Evolutionary conservation across 2,113 vertebrate genomes (phyloP).

Genomic region (Caretta caretta): DNA sequence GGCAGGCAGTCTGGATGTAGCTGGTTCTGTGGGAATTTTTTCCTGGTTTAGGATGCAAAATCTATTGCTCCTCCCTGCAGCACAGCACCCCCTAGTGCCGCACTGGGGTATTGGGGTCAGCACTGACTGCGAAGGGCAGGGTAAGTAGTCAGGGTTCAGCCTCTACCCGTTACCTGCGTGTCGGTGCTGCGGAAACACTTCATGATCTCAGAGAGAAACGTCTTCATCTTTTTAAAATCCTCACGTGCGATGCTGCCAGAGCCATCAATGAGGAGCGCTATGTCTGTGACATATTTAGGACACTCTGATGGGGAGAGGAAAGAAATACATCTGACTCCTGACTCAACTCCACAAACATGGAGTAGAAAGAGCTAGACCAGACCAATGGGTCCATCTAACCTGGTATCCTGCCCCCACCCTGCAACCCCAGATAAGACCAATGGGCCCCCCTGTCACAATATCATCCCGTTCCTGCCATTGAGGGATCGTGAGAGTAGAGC

Average conservation of each 20-base stretch:
- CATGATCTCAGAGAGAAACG: neutral
- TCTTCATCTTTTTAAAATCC: neutral
- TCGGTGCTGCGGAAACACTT: neutral
- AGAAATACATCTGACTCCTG: neutral
- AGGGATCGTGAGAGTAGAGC: too few relatives aligned
- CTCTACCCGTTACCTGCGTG: neutral
- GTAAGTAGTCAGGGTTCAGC: neutral
- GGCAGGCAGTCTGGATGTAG: neutral
- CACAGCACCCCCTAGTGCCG: too few relatives aligned
- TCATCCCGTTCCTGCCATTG: too few relatives aligned
- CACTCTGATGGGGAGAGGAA: neutral
- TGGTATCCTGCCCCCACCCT: too few relatives aligned
- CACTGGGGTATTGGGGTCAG: neutral
- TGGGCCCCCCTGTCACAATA: too few relatives aligned
- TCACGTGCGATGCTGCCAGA: neutral
- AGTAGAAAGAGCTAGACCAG: neutral
- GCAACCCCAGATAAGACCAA: too few relatives aligned
- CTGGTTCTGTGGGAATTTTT: neutral
- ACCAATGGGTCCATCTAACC: neutral
- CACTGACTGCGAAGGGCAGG: neutral
- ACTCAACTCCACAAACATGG: neutral
- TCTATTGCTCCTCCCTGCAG: neutral
- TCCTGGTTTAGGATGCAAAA: neutral
- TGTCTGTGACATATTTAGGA: neutral
- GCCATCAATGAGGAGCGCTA: constrained; percentile 3